These are phyloP conservation scores for Pogona vitticeps DNA, from an alignment of 2,113 vertebrate genomes.

Conservation along the genomic window DNA sequence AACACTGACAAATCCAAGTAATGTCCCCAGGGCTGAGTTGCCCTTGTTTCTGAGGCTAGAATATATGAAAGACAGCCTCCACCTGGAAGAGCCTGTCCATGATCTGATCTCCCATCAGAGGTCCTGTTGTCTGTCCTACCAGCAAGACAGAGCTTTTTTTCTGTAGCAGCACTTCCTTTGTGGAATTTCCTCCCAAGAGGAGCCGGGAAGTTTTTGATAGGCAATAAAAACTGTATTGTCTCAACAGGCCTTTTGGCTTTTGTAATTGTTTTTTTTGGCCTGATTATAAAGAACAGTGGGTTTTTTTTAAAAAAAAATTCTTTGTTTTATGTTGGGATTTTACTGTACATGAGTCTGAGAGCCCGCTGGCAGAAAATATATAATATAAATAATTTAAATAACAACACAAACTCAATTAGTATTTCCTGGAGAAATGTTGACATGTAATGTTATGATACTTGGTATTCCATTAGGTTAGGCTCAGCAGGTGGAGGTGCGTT, in stretches of 20 bases:
- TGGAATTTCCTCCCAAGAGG: neutral
- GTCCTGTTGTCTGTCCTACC: neutral
- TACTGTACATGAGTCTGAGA: neutral
- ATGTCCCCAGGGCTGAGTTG: conserved; percentile 24
- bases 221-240: neutral
- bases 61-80: neutral
- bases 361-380: neutral
- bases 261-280: neutral
- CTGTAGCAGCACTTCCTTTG: neutral
- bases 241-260: neutral
- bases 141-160: neutral
- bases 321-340: neutral
- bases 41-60: conserved; percentile 1
- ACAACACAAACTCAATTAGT: neutral
- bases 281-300: too few relatives aligned
- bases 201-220: neutral
- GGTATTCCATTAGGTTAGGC: conserved; percentile 4
- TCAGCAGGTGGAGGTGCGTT: conserved; percentile 84
- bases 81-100: neutral
- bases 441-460: neutral
- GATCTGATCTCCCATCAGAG: neutral
- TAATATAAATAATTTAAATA: neutral
- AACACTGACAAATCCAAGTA: conserved; percentile 61
- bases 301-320: neutral
- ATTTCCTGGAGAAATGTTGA: conserved; percentile 29